Conservation (phyloP, 2,888 invertebrate species). For the Punctoribates punctum region DNA sequence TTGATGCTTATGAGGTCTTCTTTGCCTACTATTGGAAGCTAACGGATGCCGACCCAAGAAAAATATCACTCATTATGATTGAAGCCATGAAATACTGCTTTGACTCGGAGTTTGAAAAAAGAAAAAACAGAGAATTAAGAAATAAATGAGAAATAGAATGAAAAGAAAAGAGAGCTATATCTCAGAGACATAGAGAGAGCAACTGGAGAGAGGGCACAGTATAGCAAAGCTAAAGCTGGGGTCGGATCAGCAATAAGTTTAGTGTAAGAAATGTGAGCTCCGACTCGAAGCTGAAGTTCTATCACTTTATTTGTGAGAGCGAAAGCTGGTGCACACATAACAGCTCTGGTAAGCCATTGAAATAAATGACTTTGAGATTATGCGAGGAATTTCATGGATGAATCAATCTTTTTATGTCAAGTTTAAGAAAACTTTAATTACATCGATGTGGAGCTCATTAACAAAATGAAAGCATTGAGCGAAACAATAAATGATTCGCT, state of each 20-base stretch:
- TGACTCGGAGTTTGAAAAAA: slow-evolving; percentile 16
- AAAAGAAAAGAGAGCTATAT: neutral
- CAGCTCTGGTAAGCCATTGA: slow-evolving; percentile 28
- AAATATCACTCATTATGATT: slow-evolving; percentile 30
- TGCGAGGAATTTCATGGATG: slow-evolving; percentile 39
- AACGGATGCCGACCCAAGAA: neutral
- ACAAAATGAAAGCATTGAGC: slow-evolving; percentile 27
- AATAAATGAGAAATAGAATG: neutral
- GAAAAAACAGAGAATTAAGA: slow-evolving; percentile 17
- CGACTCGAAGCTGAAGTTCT: slow-evolving; percentile 18
- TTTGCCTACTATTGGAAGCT: neutral
- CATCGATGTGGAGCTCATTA: slow-evolving; percentile 34
- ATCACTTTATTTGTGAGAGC: slow-evolving; percentile 27
- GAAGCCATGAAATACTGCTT: slow-evolving; percentile 20
- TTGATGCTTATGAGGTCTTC: slow-evolving; percentile 16
- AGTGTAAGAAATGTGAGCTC: slow-evolving; percentile 24
- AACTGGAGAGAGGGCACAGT: neutral
- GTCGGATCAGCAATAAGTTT: slow-evolving; percentile 30
- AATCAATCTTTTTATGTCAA: slow-evolving; percentile 41
- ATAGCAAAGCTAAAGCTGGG: neutral
- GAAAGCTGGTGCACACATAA: slow-evolving; percentile 28
- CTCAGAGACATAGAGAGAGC: neutral
- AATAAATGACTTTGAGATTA: slow-evolving; percentile 41
- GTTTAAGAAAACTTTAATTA: slow-evolving; percentile 42
- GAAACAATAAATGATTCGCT: slow-evolving; percentile 20